phyloP scores from a whole-genome alignment of 2,113 vertebrate species.

The human (Homo sapiens) region DNA sequence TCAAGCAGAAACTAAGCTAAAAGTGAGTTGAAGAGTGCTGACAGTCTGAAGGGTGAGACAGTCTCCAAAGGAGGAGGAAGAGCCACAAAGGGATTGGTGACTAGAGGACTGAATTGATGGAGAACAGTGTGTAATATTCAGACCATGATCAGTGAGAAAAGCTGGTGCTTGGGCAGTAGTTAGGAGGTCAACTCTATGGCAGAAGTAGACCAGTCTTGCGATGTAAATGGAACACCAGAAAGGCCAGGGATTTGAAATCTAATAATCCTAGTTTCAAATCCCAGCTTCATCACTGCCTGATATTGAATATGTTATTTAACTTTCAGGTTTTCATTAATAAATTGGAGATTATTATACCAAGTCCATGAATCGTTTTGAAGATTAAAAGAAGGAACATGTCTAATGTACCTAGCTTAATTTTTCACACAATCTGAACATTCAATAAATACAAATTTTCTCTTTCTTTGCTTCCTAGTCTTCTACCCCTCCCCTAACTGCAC shows the following conservation, averaged over 20 bases:
- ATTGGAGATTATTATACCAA: not conserved
- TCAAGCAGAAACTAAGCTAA: not conserved
- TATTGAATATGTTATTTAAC: not conserved
- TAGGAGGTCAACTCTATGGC: not conserved
- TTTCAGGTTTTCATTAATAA: not conserved
- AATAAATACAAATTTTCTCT: not conserved
- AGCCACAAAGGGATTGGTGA: not conserved
- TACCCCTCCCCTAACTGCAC: not conserved
- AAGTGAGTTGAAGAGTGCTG: not conserved
- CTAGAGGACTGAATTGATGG: not conserved
- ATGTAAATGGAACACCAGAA: not conserved
- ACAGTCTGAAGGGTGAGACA: not conserved
- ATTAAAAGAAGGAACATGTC: not conserved
- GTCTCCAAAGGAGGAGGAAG: not conserved
- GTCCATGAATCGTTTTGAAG: not conserved
- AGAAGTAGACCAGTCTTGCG: not conserved
- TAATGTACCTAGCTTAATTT: not conserved
- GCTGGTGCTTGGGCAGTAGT: not conserved
- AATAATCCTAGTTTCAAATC: not conserved
- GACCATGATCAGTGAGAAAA: not conserved
- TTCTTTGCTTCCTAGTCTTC: not conserved
- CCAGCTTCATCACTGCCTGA: not conserved
- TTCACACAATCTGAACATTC: not conserved
- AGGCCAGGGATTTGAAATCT: not conserved
- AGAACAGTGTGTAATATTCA: not conserved